phyloP scores from a whole-genome alignment of 2,888 invertebrate species.

The Opisthograptis luteolata region DNA sequence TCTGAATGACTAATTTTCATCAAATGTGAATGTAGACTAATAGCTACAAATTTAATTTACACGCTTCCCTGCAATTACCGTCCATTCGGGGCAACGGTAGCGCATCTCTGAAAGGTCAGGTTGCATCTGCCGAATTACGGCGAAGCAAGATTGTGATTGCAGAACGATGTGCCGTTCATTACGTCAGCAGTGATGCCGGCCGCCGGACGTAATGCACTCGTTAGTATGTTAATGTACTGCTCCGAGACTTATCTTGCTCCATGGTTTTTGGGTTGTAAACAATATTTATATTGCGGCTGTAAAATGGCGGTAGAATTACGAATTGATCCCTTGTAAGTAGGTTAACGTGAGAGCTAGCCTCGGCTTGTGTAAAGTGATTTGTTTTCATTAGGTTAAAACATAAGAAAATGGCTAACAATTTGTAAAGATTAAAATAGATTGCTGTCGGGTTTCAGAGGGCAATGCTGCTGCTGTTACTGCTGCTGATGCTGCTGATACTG shows the following conservation, averaged over 20 bases:
- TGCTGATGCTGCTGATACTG: too few relatives aligned
- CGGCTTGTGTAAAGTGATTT: background rate
- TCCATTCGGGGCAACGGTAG: conserved; percentile 13
- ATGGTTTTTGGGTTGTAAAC: conserved; percentile 13
- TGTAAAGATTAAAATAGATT: too few relatives aligned
- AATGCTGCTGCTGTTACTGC: too few relatives aligned
- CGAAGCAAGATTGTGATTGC: conserved; percentile 8
- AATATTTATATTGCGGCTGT: conserved; percentile 6
- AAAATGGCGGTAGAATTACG: background rate
- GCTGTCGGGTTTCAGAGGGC: too few relatives aligned
- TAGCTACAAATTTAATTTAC: conserved; percentile 1
- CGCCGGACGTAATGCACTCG: conserved; percentile 19
- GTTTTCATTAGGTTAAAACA: too few relatives aligned
- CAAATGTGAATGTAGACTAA: conserved; percentile 3
- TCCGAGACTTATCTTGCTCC: conserved; percentile 7
- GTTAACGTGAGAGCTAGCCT: background rate
- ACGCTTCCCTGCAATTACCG: conserved; percentile 10
- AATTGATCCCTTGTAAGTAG: conserved; percentile 4
- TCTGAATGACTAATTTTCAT: too few relatives aligned
- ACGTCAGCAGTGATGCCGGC: conserved; percentile 10
- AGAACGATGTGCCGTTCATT: conserved; percentile 3
- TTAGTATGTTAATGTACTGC: conserved; percentile 25
- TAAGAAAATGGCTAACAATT: too few relatives aligned
- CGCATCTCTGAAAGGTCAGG: conserved; percentile 19
- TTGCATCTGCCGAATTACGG: conserved; percentile 17